These are phyloP conservation scores for Drosophila truncata DNA, from an alignment of 1,140 invertebrate species.

Conservation along the genomic window DNA sequence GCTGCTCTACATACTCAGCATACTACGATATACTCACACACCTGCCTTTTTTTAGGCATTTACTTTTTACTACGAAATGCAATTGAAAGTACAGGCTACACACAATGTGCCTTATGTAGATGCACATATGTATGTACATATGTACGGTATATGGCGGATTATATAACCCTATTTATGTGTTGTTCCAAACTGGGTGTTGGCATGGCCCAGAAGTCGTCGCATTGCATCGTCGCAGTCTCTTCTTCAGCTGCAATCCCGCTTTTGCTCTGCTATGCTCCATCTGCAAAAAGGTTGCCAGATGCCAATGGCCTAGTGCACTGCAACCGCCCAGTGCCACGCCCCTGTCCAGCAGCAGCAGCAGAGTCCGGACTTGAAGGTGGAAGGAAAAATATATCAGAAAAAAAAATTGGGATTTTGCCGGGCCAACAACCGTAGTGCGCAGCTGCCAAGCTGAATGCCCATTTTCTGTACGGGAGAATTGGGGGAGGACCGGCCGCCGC, in stretches of 20 bases:
- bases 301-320: slow-evolving; percentile 82
- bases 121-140: not conserved
- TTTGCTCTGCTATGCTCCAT: slow-evolving; percentile 12
- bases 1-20: slow-evolving; percentile 10
- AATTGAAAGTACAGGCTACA: slow-evolving; percentile 63
- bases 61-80: slow-evolving; percentile 62
- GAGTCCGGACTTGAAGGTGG: slow-evolving; percentile 10
- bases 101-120: slow-evolving; percentile 32
- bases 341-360: slow-evolving; percentile 27
- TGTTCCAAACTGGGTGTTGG: slow-evolving; percentile 49
- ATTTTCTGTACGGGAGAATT: slow-evolving; percentile 23
- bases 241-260: slow-evolving; percentile 60
- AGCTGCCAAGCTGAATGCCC: slow-evolving; percentile 57
- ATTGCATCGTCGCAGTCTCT: slow-evolving; percentile 49
- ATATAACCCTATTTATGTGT: slow-evolving; percentile 35
- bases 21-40: slow-evolving; percentile 5
- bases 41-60: slow-evolving; percentile 9
- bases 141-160: slow-evolving; percentile 6
- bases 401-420: slow-evolving; percentile 44
- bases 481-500: slow-evolving; percentile 3
- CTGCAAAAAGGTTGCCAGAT: slow-evolving; percentile 68
- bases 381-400: not conserved
- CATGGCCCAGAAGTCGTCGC: slow-evolving; percentile 47
- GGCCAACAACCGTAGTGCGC: slow-evolving; percentile 51
- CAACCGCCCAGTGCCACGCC: slow-evolving; percentile 45